phyloP scores from a whole-genome alignment of 2,888 invertebrate species.

The Drosophila tripunctata region DNA sequence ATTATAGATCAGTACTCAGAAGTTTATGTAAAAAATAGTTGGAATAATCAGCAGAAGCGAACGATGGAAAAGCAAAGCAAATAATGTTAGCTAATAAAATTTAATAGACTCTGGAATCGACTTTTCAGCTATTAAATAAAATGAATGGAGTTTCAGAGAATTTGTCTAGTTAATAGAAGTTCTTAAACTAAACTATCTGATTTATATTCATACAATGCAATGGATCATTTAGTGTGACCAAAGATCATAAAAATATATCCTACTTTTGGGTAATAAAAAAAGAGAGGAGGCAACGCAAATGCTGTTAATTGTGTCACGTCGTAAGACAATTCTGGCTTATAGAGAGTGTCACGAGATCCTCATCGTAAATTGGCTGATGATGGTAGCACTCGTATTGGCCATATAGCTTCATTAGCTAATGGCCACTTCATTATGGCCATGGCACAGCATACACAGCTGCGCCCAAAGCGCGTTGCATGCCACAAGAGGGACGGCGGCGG shows the following conservation, averaged over 20 bases:
- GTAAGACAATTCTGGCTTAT: constrained; percentile 27
- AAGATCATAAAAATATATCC: not conserved
- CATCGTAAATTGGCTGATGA: constrained; percentile 31
- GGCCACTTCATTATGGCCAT: constrained; percentile 59
- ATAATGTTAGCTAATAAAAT: too few species aligned
- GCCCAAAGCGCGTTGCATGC: constrained; percentile 22
- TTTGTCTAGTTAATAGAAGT: not conserved
- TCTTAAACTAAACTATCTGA: not conserved
- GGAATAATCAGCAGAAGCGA: too few species aligned
- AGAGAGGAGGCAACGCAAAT: constrained; percentile 11
- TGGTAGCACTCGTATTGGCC: constrained; percentile 28
- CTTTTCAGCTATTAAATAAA: too few species aligned
- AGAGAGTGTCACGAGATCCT: constrained; percentile 37
- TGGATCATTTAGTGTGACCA: not conserved
- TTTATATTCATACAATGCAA: not conserved
- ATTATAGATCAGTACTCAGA: too few species aligned
- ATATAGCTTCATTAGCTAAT: constrained; percentile 75
- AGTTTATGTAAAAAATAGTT: too few species aligned
- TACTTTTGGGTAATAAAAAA: constrained; percentile 9
- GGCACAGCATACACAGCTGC: constrained; percentile 12
- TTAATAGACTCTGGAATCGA: too few species aligned
- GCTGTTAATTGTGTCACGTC: constrained; percentile 56
- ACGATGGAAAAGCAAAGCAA: too few species aligned
- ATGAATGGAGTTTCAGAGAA: too few species aligned
- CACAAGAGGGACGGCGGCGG: too few species aligned